Evolutionary conservation across 2,797 vertebrate species (phyloP).

Genomic region (Urophycis tenuis): DNA sequence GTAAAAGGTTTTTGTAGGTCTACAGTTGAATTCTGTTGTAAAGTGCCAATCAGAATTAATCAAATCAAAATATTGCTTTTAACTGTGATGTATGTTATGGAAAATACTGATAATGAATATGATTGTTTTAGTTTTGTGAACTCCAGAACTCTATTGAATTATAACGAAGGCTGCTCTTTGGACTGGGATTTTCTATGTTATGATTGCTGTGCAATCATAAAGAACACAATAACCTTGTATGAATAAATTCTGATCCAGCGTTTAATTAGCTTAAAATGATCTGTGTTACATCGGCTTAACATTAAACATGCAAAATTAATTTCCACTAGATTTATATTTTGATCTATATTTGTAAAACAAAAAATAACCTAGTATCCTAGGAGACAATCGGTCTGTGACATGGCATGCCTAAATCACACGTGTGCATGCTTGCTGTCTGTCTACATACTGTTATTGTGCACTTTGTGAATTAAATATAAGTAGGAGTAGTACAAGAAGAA

Average conservation of each 20-base stretch:
- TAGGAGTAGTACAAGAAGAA: slow-evolving; percentile 43
- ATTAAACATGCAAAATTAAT: background rate
- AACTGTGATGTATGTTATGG: background rate
- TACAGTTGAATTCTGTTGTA: background rate
- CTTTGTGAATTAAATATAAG: background rate
- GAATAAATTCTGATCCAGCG: background rate
- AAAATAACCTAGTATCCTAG: background rate
- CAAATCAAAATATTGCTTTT: background rate
- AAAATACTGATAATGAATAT: background rate
- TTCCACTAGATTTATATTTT: background rate
- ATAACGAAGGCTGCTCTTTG: background rate
- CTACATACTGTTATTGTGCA: slow-evolving; percentile 7
- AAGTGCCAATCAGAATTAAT: background rate
- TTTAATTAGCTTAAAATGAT: background rate
- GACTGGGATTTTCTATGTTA: background rate
- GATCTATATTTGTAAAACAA: background rate
- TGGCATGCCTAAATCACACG: slow-evolving; percentile 17
- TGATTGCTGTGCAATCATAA: too few relatives aligned
- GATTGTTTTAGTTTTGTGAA: background rate
- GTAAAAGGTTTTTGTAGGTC: slow-evolving; percentile 1
- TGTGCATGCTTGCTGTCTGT: background rate
- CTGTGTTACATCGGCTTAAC: background rate
- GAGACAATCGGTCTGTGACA: background rate
- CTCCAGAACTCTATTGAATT: background rate
- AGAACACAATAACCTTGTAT: background rate